phyloP scores from a whole-genome alignment of 2,888 invertebrate species.

The Amphiduros pacificus region DNA sequence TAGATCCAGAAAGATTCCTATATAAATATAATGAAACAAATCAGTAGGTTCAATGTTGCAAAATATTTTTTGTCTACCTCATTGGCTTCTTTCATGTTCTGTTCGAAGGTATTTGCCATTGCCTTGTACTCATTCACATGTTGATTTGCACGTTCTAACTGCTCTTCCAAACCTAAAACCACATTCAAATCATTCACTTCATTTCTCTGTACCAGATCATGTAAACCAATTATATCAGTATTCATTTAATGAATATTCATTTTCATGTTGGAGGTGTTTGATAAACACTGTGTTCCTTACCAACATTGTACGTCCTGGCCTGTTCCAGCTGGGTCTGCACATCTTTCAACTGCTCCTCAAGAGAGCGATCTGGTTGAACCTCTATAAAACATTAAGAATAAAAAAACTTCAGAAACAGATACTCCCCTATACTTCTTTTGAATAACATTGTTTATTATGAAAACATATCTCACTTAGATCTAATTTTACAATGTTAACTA shows the following conservation, averaged over 20 bases:
- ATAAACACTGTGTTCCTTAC: too few species aligned
- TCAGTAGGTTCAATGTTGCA: background rate
- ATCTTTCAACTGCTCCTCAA: too few species aligned
- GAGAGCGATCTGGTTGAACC: too few species aligned
- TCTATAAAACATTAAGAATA: too few species aligned
- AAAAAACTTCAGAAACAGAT: too few species aligned
- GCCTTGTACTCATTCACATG: slow-evolving; percentile 83
- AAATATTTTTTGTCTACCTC: slow-evolving; percentile 37
- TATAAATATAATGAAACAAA: background rate
- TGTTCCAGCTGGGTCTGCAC: too few species aligned
- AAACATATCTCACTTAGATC: too few species aligned
- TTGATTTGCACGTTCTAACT: slow-evolving; percentile 73
- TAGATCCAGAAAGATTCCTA: background rate
- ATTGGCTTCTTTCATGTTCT: slow-evolving; percentile 54
- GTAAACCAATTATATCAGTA: background rate
- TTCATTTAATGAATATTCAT: background rate
- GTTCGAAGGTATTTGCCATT: slow-evolving; percentile 74
- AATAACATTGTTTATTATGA: too few species aligned
- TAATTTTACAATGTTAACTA: too few species aligned
- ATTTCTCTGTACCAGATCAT: background rate
- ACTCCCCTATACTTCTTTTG: too few species aligned
- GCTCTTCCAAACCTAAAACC: slow-evolving; percentile 67
- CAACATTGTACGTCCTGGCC: too few species aligned
- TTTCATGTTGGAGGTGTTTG: too few species aligned
- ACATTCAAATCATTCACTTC: background rate